Evolutionary conservation across 2,888 invertebrate species (phyloP), one percentile per base, ranked within the genome.

Genomic region (Acheta domesticus): DNA sequence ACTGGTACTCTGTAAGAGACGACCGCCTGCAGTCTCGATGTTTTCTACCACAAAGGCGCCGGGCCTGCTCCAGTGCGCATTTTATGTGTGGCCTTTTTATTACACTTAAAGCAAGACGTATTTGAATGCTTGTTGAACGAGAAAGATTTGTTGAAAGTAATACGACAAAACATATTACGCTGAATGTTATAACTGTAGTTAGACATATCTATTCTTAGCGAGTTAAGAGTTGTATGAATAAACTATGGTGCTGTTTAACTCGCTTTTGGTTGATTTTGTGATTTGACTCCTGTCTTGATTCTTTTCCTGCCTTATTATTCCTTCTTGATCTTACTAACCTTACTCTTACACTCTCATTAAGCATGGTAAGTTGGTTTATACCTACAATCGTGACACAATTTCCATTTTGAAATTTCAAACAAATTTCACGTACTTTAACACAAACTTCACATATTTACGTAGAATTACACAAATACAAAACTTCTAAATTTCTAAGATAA

Each of bases 241-340:
- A 81, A 81, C 79, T 76, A 79, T 78, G 81, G 81, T 81, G 81
- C 81, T 81, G 81, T 81, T 81, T 78, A 79, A 48, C 62, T 19
- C 48, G 19, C 19, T 79, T 77, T 48, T 79, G n/a, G 48, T 48
- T 79, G 14, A 11, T 21, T 20, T 19, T 49, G 5, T 11, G 2
- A 3, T 11, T 48, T 11, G 23, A 75, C 36, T n/a, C 12, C 14
- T 23, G 20, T 75, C 19, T 5, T 77, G 19, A 77, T 16, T 3
- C 3, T 21, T 49, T 5, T 14, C 19, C 50, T 1, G 2, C 23
- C 12, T n/a, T 77, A 77, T 20, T 48, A 23, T 1, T n/a, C 23
- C 20, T 21, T 20, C 36, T 36, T 36, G 36, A 36, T 36, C 5
- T 5, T 36, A 36, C 36, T 36, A 36, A 36, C 36, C 5, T 36